phyloP scores from a whole-genome alignment of 2,888 invertebrate genomes.

The Achlya flavicornis region DNA sequence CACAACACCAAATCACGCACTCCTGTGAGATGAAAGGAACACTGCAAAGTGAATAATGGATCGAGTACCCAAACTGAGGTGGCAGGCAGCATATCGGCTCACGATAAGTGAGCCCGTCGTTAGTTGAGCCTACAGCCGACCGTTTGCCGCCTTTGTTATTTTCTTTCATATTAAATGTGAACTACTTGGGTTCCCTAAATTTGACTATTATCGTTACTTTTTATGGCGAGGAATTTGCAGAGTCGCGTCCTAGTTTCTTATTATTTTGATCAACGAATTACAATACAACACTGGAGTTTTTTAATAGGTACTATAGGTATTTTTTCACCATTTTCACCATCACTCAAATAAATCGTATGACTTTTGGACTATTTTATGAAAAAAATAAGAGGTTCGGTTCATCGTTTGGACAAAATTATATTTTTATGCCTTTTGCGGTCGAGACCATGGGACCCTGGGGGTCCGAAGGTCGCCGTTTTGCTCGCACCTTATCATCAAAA shows the following conservation, averaged over 20 bases:
- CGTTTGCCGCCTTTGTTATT: constrained; percentile 21
- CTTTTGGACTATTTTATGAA: too few relatives aligned
- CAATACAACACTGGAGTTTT: background rate
- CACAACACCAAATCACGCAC: background rate
- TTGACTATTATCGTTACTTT: constrained; percentile 38
- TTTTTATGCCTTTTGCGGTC: too few relatives aligned
- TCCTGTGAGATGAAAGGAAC: constrained; percentile 6
- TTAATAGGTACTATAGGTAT: too few relatives aligned
- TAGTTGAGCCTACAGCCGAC: constrained; percentile 3
- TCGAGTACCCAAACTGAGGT: background rate
- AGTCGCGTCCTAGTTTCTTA: constrained; percentile 22
- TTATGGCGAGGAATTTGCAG: constrained; percentile 30
- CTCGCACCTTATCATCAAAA: too few relatives aligned
- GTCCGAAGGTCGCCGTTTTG: too few relatives aligned
- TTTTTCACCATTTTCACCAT: too few relatives aligned
- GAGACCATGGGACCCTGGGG: too few relatives aligned
- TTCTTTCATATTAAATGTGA: constrained; percentile 28
- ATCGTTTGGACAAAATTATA: too few relatives aligned
- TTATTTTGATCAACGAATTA: constrained; percentile 15
- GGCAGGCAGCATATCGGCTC: constrained; percentile 3
- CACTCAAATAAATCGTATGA: too few relatives aligned
- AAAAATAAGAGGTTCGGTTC: too few relatives aligned
- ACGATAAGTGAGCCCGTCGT: constrained; percentile 2
- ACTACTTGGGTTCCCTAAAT: constrained; percentile 29
- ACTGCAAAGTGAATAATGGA: constrained; percentile 12